Evolutionary conservation across 2,797 vertebrate species (phyloP).

Genomic region (Perodicticus potto): DNA sequence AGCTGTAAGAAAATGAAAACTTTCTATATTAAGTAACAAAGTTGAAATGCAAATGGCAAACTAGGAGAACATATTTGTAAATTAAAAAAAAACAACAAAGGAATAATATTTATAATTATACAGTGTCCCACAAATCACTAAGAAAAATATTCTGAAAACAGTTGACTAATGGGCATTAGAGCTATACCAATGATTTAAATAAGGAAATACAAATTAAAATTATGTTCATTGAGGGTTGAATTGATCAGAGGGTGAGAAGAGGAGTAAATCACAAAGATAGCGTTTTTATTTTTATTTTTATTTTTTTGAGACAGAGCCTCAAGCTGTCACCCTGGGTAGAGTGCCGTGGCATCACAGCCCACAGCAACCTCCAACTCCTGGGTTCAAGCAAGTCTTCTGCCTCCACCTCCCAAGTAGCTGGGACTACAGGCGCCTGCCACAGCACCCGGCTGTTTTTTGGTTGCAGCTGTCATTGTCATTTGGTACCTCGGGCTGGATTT

Average conservation of each 20-base stretch:
- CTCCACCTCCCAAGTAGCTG: too few species aligned
- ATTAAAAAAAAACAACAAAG: background rate
- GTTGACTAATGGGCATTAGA: background rate
- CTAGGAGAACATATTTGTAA: constrained; percentile 26
- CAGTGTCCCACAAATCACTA: background rate
- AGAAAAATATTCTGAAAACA: background rate
- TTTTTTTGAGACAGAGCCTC: too few species aligned
- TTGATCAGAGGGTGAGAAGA: background rate
- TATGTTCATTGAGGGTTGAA: background rate
- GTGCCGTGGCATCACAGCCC: too few species aligned
- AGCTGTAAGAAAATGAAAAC: constrained; percentile 33
- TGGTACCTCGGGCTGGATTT: too few species aligned
- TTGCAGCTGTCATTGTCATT: too few species aligned
- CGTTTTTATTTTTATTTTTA: too few species aligned
- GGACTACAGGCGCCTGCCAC: too few species aligned
- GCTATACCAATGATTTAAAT: background rate
- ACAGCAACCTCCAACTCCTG: too few species aligned
- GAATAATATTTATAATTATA: constrained; percentile 35
- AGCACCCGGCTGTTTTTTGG: too few species aligned
- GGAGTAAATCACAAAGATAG: background rate
- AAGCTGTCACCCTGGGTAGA: too few species aligned
- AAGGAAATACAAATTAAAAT: background rate
- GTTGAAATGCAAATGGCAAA: background rate
- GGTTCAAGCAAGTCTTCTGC: too few species aligned
- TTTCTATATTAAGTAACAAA: background rate